A percentile compares a stretch with the other conserved stretches of the same genome.
phyloP scores from a whole-genome alignment of 2,888 invertebrate species.

The Gortyna flavago region DNA sequence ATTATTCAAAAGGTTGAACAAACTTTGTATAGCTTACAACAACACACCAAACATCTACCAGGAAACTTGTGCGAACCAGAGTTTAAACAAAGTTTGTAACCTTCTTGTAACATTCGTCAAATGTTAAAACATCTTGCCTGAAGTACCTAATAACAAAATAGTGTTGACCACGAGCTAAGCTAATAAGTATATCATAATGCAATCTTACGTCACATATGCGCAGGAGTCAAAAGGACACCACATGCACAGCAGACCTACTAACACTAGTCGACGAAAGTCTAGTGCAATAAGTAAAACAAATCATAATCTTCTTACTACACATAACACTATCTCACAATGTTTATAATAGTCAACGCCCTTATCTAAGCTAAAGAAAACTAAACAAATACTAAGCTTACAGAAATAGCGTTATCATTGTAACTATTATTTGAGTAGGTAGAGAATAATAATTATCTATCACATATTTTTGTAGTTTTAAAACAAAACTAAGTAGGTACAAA shows the following conservation, averaged over 20 bases:
- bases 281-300: conserved; percentile 6
- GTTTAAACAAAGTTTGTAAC: not conserved
- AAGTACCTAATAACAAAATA: conserved; percentile 9
- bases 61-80: not conserved
- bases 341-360: conserved; percentile 14
- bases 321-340: conserved; percentile 26
- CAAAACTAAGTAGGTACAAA: too few relatives aligned
- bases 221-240: too few relatives aligned
- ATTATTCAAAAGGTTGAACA: not conserved
- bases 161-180: not conserved
- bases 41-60: not conserved
- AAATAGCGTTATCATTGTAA: conserved; percentile 46
- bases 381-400: conserved; percentile 35
- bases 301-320: conserved; percentile 2
- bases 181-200: not conserved
- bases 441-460: not conserved
- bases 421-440: not conserved
- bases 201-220: too few relatives aligned
- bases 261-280: too few relatives aligned
- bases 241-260: too few relatives aligned
- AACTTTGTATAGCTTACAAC: not conserved
- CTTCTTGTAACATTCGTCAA: not conserved
- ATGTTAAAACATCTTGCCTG: not conserved
- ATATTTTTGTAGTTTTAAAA: not conserved
- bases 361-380: conserved; percentile 55